A percentile compares a stretch with the other conserved stretches of the same genome.
Conservation (phyloP, 2,797 vertebrate genomes). For the Allobates femoralis region DNA sequence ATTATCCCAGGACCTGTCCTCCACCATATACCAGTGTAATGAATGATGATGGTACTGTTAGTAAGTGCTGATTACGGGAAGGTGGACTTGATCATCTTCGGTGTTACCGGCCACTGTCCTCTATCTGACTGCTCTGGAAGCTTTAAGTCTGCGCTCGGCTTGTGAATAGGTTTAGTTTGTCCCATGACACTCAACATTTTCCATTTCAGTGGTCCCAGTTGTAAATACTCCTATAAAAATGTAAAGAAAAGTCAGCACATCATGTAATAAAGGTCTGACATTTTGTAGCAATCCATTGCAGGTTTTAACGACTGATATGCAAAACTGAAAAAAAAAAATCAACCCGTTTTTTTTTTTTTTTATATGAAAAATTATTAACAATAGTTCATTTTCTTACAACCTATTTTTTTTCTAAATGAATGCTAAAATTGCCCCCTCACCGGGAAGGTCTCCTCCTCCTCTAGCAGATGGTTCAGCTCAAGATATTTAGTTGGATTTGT, state of each 20-base stretch:
- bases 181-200: slow-evolving; percentile 74
- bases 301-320: no score
- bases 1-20: neutral
- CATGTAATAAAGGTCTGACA: neutral
- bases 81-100: slow-evolving; percentile 73
- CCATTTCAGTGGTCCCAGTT: slow-evolving; percentile 75
- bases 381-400: no score
- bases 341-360: no score
- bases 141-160: slow-evolving; percentile 59
- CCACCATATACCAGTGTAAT: neutral
- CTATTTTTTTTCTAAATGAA: neutral
- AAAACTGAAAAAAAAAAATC: no score
- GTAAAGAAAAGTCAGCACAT: neutral
- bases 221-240: slow-evolving; percentile 60
- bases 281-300: neutral
- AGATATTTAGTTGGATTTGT: neutral
- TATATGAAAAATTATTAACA: no score
- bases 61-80: neutral
- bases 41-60: neutral
- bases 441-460: slow-evolving; percentile 73
- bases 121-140: neutral
- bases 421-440: slow-evolving; percentile 64
- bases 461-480: slow-evolving; percentile 62
- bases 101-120: slow-evolving; percentile 70
- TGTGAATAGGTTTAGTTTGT: slow-evolving; percentile 70